Percentiles rank a stretch among this genome's conserved stretches.
Conservation (phyloP, 1,140 invertebrate species). For the Cataglyphis hispanica region DNA sequence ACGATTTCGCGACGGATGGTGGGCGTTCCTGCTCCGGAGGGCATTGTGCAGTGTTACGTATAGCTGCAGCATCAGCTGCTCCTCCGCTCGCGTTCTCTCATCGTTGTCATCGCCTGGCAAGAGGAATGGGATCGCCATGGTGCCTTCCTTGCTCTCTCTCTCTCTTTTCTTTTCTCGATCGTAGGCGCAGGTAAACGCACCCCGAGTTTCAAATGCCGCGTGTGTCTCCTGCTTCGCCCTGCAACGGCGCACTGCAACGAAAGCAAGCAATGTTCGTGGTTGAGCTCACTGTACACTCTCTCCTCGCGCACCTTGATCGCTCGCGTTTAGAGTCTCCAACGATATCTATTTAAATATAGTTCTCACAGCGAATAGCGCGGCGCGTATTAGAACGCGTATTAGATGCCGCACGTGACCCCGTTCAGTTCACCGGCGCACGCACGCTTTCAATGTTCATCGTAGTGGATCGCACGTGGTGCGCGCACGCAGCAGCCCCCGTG, state of each 20-base stretch:
- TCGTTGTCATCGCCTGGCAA: constrained; percentile 79
- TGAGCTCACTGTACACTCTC: constrained; percentile 55
- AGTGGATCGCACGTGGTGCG: constrained; percentile 49
- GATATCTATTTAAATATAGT: not conserved
- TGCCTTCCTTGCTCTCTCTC: not conserved
- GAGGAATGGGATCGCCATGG: constrained; percentile 70
- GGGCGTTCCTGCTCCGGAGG: constrained; percentile 80
- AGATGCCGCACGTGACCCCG: constrained; percentile 61
- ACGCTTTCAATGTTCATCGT: constrained; percentile 60
- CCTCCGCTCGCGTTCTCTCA: constrained; percentile 78
- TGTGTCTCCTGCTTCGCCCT: not conserved
- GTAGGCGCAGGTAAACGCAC: not conserved
- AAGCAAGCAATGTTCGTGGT: constrained; percentile 61
- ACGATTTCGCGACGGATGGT: constrained; percentile 85
- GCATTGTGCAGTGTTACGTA: constrained; percentile 84
- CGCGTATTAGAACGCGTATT: constrained; percentile 24
- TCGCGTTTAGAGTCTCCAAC: not conserved
- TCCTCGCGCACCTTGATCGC: not conserved
- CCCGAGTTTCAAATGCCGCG: not conserved
- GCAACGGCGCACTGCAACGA: constrained; percentile 65
- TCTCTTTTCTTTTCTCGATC: not conserved
- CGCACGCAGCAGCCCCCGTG: not conserved
- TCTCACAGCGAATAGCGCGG: not conserved
- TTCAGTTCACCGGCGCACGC: constrained; percentile 63
- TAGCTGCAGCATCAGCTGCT: constrained; percentile 83